Conservation (phyloP, 2,113 vertebrate genomes). For the Trematomus loennbergii region DNA sequence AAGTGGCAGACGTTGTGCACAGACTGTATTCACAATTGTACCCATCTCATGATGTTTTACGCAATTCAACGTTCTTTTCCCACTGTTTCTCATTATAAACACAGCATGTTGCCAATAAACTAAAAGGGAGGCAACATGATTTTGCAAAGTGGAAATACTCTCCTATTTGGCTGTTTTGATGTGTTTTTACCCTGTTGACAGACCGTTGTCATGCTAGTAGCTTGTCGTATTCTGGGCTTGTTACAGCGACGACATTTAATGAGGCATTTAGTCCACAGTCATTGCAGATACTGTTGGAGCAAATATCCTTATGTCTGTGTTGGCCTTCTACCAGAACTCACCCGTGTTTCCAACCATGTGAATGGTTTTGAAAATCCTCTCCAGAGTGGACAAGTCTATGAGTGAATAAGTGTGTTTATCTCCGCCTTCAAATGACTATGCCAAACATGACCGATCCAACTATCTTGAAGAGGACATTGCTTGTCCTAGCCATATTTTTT, state of each 20-base stretch:
- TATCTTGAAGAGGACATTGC: too few relatives aligned
- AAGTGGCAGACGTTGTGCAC: not conserved
- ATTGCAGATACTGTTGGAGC: not conserved
- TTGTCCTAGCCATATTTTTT: not conserved
- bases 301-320: not conserved
- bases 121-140: constrained; percentile 14
- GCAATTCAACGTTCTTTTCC: not conserved
- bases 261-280: constrained; percentile 21
- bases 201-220: not conserved
- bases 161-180: not conserved
- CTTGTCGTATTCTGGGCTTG: constrained; percentile 6
- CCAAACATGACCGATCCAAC: not conserved
- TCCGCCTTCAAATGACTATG: not conserved
- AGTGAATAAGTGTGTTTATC: not conserved
- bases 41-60: constrained; percentile 1
- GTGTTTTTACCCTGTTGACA: constrained; percentile 3
- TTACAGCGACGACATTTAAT: constrained; percentile 15
- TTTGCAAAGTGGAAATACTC: constrained; percentile 6
- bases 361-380: not conserved
- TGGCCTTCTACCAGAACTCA: not conserved
- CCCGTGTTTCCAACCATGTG: not conserved
- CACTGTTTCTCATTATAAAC: constrained; percentile 47
- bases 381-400: not conserved
- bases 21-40: constrained; percentile 6
- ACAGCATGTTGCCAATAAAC: constrained; percentile 29